Evolutionary conservation across 2,888 invertebrate species (phyloP), one percentile per base, ranked within the genome.

Genomic region (Lithophane semibrunnea): DNA sequence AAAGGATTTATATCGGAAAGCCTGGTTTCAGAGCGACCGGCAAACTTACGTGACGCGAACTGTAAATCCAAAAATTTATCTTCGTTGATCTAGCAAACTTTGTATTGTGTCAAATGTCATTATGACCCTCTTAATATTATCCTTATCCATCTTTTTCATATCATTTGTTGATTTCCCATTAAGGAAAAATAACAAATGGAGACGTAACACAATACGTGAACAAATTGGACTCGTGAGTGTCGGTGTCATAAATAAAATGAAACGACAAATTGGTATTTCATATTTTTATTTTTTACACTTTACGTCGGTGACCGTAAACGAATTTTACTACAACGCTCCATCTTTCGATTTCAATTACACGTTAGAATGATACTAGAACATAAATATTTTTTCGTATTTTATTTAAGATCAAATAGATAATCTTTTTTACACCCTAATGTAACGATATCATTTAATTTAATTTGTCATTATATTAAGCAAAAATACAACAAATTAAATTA

Each of bases 341-440:
- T 94, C 94, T 76, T 83, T 86, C 86, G 83, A 91, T 94, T 93
- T 93, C 93, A 95, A 95, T 95, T 96, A 96, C 95, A 96, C 94
- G 93, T 94, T 95, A 95, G 92, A 95, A 94, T 96, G 95, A 94
- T 96, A 95, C 96, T 96, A 96, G 96, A 96, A 96, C 96, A 96
- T 96, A 96, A 96, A 96, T 96, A 96, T 95, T 95, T 96, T 94
- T 94, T 96, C 95, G 94, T 96, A 96, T 95, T 96, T 96, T 93
- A 88, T 95, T 91, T 95, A 96, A 96, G 96, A 96, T 96, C 95
- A 96, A 96, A 96, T 96, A 96, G 96, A 96, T 95, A 96, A 96
- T 96, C 96, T 96, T 96, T 96, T 96, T 96, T 96, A 96, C 96
- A 96, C 88, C 94, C 96, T 96, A 96, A 95, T 94, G 93, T 96